Evolutionary conservation across 2,888 invertebrate species (phyloP).

Genomic region (Anagyrus pseudococci): DNA sequence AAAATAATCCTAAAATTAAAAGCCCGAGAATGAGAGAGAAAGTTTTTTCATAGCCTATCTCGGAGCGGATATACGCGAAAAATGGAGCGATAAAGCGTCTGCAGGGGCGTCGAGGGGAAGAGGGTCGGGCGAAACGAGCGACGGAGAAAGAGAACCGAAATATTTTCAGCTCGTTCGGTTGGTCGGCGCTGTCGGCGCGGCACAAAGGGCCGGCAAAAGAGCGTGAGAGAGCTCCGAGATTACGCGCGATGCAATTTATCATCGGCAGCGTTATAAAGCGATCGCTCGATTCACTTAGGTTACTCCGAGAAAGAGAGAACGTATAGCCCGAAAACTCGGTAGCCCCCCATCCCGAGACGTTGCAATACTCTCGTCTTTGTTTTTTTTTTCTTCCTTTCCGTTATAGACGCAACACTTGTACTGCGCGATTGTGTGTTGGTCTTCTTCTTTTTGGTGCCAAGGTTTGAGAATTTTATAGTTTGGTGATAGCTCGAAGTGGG

Average conservation of each 20-base stretch:
- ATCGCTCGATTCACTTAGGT: conserved; percentile 29
- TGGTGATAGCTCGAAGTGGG: too few relatives aligned
- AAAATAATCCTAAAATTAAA: too few relatives aligned
- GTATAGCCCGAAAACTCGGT: conserved; percentile 8
- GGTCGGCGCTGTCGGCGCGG: conserved; percentile 18
- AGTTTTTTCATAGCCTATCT: too few relatives aligned
- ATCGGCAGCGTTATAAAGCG: conserved; percentile 32
- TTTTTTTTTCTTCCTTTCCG: too few relatives aligned
- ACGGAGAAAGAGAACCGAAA: conserved; percentile 12
- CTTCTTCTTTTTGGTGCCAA: too few relatives aligned
- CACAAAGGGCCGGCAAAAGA: conserved; percentile 15
- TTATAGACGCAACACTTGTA: too few relatives aligned
- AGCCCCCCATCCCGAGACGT: conserved; percentile 19
- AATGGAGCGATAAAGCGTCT: too few relatives aligned
- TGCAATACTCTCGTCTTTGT: not conserved
- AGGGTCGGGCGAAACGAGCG: not conserved
- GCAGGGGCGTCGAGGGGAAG: not conserved
- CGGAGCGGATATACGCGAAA: too few relatives aligned
- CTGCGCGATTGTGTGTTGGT: too few relatives aligned
- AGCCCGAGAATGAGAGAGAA: too few relatives aligned
- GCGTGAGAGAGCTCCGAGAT: conserved; percentile 5
- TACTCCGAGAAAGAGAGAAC: not conserved
- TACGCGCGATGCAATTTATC: conserved; percentile 32
- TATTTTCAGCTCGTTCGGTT: conserved; percentile 25
- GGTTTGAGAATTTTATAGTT: too few relatives aligned